These are phyloP conservation scores for Leptinotarsa peninsularis DNA, from an alignment of 2,888 invertebrate genomes.

Conservation along the genomic window DNA sequence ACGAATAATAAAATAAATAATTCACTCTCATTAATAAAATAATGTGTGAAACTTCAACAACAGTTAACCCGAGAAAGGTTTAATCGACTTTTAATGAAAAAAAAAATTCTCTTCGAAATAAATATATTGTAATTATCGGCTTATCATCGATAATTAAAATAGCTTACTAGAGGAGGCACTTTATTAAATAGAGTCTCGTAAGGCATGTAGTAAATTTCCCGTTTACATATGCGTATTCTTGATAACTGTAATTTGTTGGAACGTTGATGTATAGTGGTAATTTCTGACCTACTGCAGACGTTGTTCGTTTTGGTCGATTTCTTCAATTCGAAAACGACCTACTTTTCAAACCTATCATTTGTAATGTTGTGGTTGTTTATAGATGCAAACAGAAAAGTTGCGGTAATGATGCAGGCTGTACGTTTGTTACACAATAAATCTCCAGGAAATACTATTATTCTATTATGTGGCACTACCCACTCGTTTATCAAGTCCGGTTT, in stretches of 20 bases:
- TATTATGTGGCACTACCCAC: neutral
- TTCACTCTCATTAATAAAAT: neutral
- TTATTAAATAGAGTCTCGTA: constrained; percentile 14
- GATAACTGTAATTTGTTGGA: constrained; percentile 28
- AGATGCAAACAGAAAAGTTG: neutral
- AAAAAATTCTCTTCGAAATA: neutral
- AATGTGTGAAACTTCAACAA: neutral
- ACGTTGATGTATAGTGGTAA: constrained; percentile 20
- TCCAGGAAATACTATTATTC: constrained; percentile 8
- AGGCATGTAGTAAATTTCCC: constrained; percentile 15
- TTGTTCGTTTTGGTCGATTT: constrained; percentile 5
- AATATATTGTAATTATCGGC: constrained; percentile 18
- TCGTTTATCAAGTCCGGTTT: neutral
- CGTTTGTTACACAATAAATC: constrained; percentile 7
- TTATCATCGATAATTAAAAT: constrained; percentile 17
- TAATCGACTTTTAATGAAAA: constrained; percentile 7
- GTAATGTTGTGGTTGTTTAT: neutral
- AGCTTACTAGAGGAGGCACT: neutral
- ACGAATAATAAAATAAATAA: neutral
- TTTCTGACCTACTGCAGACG: constrained; percentile 22
- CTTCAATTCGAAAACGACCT: constrained; percentile 20
- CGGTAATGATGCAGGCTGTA: constrained; percentile 1
- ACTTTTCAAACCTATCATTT: constrained; percentile 20
- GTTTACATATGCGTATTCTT: constrained; percentile 25
- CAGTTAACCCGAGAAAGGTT: neutral